Base-by-base conservation (phyloP, 2,888 invertebrate genomes). In the Cistogaster globosa region DNA sequence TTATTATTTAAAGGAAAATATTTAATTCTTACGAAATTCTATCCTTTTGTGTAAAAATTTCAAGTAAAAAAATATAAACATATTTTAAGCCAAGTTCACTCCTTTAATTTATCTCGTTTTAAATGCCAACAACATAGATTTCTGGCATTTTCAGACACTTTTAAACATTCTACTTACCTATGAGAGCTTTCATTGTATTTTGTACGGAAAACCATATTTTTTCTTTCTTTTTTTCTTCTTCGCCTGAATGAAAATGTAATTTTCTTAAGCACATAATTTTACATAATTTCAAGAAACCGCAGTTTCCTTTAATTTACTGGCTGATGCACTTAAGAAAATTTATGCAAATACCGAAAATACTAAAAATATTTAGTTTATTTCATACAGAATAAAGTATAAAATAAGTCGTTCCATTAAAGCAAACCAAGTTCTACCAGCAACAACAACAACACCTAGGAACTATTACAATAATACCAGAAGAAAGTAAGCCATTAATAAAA, bases 251-350 rank as follows among this genome's bases (percentile, higher is more conserved):
- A 82, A 82, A 85, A 85, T 82, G 78, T 82, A 82, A 85, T 85
- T 82, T 85, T 85, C 71, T 79, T 82, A 85, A 85, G 85, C 85
- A 82, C 85, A 85, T 85, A 82, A 85, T 85, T 85, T 82, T 85
- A 85, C 85, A 85, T 82, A 85, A 85, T 85, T 85, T 85, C 55
- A 38, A 79, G 75, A 82, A 85, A 85, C 85, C 82, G 78, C 85
- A 85, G 85, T 85, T 85, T 85, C 85, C 85, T 85, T 85, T 85
- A 85, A 85, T 85, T 85, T 85, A 90, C 91, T 90, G 89, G 90
- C 88, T 90, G 90, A 90, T 91, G 90, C 90, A 90, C 91, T 90
- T 91, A 91, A 89, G 90, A 89, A 90, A 91, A 90, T 91, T 91
- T 90, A 90, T 90, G 90, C 90, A 90, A 90, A 90, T 90, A 90